Base-by-base conservation (phyloP, 2,888 invertebrate genomes). In the Osmoderma eremita region DNA sequence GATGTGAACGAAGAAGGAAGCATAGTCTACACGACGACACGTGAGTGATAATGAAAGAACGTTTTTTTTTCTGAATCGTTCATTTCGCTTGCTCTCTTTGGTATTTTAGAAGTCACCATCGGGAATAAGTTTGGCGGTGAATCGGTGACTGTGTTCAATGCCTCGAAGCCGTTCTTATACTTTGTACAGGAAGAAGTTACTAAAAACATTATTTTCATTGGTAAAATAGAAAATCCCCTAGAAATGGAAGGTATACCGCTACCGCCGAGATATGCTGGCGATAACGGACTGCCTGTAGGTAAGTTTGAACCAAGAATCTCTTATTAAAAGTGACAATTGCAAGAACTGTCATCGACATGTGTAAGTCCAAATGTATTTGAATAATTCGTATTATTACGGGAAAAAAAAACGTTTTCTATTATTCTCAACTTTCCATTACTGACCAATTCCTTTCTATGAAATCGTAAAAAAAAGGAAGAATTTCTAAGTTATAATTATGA, bases 1-100 rank as follows among this genome's bases (percentile, higher is more conserved):
- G 90, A 90, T 76, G 87, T 93, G 51, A 90, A 91, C 73, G 93
- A 94, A 78, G 83, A 88, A 50, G 93, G 93, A 68, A 92, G 89
- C 45, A 84, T 86, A 0, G 91, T 89, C 0, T 91, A 85, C 77
- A 87, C 90, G 0, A 89, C 90, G 8, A 91, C 93, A 75, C 88
- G 91, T 90, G 20, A 54, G 54, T n/a, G n/a, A 6, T 10, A 18
- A 2, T 18, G n/a, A 17, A 36, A 74, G 75, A 30, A 30, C 1
- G 10, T 30, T 30, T 30, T 6, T 8, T 30, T 30, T 30, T 24
- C 3, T 4, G 5, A 24, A 24, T 24, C 5, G 3, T 5, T 24
- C 3, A 24, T 24, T 24, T 24, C 24, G n/a, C n/a, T n/a, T n/a
- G n/a, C n/a, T n/a, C 30, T 30, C 30, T 30, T 1, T 30, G 30